Evolutionary conservation across 2,888 invertebrate species (phyloP).

Genomic region (Philereme vetulata): DNA sequence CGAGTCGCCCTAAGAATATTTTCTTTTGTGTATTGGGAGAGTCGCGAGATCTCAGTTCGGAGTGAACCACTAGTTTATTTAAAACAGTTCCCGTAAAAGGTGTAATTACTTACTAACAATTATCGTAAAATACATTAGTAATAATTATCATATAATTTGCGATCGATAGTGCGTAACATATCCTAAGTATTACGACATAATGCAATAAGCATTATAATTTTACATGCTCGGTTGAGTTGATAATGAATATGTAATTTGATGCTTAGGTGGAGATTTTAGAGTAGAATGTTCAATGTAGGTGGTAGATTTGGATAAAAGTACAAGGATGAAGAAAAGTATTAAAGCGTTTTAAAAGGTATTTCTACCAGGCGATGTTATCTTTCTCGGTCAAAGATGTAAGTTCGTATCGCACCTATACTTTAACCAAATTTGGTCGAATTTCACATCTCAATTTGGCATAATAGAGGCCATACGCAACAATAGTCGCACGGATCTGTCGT

Average conservation of each 20-base stretch:
- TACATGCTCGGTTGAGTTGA: conserved; percentile 5
- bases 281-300: background rate
- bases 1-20: no score
- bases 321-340: background rate
- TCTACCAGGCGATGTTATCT: background rate
- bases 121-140: conserved; percentile 19
- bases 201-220: conserved; percentile 10
- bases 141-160: conserved; percentile 18
- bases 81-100: background rate
- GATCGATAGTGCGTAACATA: conserved; percentile 13
- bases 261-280: conserved; percentile 1
- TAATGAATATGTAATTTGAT: conserved; percentile 1
- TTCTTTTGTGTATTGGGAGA: no score
- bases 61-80: no score
- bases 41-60: no score
- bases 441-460: no score
- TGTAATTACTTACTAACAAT: conserved; percentile 12
- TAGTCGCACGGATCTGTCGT: no score
- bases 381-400: no score
- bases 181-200: conserved; percentile 15
- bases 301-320: no score
- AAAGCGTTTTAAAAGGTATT: background rate
- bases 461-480: no score
- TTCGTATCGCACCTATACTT: no score
- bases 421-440: no score